Evolutionary conservation across 2,888 invertebrate species (phyloP), one percentile per base, ranked within the genome.

Genomic region (Lithophane socia): DNA sequence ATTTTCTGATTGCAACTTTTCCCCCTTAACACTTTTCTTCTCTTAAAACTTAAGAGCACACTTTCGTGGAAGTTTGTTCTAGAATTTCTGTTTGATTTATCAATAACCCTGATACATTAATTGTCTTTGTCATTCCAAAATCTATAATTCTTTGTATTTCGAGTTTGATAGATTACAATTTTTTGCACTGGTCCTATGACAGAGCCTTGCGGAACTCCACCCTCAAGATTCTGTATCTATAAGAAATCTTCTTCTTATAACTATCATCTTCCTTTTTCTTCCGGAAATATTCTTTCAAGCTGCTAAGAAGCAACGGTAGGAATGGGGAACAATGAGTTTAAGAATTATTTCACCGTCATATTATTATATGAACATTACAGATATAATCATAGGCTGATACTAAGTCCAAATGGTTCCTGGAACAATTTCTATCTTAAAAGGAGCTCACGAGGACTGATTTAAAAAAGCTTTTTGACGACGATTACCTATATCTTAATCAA

Each of bases 161-260:
- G 1, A 54, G 3, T 56, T 63, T 37, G 8, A 37, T 13, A 29
- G 18, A 52, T n/a, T 4, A 13, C 3, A 2, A 54, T 47, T 13
- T 37, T 44, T 58, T 24, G 37, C 8, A 42, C 5, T 24, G 42
- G n/a, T 54, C 77, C 52, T 18, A 60, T 60, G 24, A 54, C 1
- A 1, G 7, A 18, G 12, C 82, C 77, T 69, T 76, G 68, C 8
- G 52, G 58, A 54, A 79, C 29, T 56, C 75, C 21, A 58, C 1
- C 7, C 9, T 52, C 5, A 61, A 52, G 0, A 37, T 73, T 54
- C 29, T 66, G 24, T 42, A 54, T 68, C 29, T 47, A 24, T 12
- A 12, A 4, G 16, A n/a, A 2, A 29, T 54, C 4, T 60, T 29
- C 7, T 2, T 24, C 5, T 24, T 13, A 24, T 24, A 13, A 13